Conservation (phyloP, 1,140 invertebrate species). For the Tyrophagus putrescentiae region DNA sequence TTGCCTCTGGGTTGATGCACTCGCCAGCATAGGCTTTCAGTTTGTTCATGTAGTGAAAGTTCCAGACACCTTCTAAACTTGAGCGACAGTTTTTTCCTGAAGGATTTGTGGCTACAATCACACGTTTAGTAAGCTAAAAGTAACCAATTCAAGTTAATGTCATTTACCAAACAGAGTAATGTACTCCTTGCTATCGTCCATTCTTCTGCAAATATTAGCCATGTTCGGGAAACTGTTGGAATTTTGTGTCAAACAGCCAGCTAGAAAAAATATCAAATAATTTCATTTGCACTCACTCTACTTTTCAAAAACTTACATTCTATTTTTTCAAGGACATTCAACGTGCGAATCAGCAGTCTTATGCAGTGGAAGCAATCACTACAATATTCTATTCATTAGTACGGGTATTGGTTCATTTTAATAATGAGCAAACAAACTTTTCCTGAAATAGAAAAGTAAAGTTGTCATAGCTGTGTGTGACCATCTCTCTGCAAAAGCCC, state of each 20-base stretch:
- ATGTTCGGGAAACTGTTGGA: constrained; percentile 48
- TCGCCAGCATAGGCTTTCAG: constrained; percentile 82
- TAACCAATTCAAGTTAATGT: background rate
- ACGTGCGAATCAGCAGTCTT: constrained; percentile 62
- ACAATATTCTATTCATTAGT: constrained; percentile 17
- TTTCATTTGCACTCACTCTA: background rate
- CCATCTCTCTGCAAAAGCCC: constrained; percentile 40
- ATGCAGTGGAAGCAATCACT: constrained; percentile 64
- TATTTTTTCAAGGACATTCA: constrained; percentile 76
- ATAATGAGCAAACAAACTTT: constrained; percentile 19
- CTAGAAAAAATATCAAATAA: constrained; percentile 34
- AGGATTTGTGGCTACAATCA: constrained; percentile 56
- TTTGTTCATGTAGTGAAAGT: constrained; percentile 75
- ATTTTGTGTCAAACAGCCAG: constrained; percentile 53
- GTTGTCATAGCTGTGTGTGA: constrained; percentile 57
- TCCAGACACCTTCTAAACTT: constrained; percentile 83
- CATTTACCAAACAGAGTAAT: constrained; percentile 54
- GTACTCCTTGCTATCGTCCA: constrained; percentile 59
- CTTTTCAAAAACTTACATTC: constrained; percentile 38
- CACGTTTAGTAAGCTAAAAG: constrained; percentile 13
- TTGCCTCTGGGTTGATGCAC: constrained; percentile 66
- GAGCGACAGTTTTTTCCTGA: constrained; percentile 79
- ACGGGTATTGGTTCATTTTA: background rate
- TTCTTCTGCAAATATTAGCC: constrained; percentile 53
- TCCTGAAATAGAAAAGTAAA: constrained; percentile 65